Conservation (phyloP, 30 jellyfish, hydroid and myxozoan species). For the Nemopilema nomurai region DNA sequence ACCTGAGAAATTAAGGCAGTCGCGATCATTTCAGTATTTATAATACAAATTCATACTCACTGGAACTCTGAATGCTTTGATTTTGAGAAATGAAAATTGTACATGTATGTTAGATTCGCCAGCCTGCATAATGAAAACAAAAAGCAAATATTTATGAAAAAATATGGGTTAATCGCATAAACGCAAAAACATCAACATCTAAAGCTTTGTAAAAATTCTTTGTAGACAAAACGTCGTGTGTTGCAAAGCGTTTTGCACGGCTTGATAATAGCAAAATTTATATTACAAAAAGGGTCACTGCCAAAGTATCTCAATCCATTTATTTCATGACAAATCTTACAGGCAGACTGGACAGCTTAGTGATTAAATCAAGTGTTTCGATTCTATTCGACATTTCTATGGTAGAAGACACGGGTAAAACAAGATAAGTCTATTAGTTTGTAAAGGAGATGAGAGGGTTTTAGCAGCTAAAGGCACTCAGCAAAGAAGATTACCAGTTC, state of each 20-base stretch:
- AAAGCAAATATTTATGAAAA: not conserved
- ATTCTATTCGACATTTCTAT: not conserved
- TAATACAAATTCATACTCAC: slow-evolving; percentile 45
- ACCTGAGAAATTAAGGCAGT: no score
- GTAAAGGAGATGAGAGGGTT: not conserved
- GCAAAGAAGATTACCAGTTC: slow-evolving; percentile 71
- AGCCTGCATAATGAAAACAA: slow-evolving; percentile 58
- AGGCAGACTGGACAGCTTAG: not conserved
- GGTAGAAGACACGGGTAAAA: not conserved
- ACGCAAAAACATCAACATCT: no score
- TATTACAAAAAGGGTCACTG: no score
- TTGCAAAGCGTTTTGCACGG: no score
- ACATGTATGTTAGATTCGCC: slow-evolving; percentile 88
- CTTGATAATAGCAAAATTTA: no score
- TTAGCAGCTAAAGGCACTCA: not conserved
- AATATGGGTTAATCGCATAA: no score
- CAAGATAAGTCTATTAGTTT: not conserved
- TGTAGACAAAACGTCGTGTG: no score
- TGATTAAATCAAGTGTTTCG: not conserved
- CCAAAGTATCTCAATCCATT: not conserved
- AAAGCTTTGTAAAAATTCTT: no score
- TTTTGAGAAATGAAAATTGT: slow-evolving; percentile 91
- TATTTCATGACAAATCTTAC: not conserved
- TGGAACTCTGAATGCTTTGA: slow-evolving; percentile 89
- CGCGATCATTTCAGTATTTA: not conserved